Evolutionary conservation across 2,797 vertebrate species (phyloP), one percentile per base, ranked within the genome.

Genomic region (Tapirus indicus): DNA sequence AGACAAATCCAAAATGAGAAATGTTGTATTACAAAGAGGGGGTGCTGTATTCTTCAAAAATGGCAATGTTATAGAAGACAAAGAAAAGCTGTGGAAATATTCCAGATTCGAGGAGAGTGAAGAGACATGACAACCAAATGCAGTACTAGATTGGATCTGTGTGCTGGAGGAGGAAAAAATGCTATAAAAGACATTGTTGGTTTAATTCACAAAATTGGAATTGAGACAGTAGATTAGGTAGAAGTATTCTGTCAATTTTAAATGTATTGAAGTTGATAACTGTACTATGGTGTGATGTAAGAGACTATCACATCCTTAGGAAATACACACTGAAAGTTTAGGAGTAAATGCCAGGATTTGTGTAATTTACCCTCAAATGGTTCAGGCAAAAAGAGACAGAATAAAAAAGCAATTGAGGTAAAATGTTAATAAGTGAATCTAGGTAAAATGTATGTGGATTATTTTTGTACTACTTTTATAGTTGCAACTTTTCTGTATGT

Each of bases 331-430:
- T 78, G 82, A 72, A 93, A 58, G 16, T 20, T 78, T 88, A 79
- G 17, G 13, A 13, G 7, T 77, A 66, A 95, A 86, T 29, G 32
- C 47, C 17, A 25, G 21, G 17, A 60, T 72, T 78, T 77, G 44
- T 52, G 17, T 66, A 88, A 88, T 25, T 87, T 71, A 78, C 7
- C 56, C 29, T 71, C 16, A 88, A 41, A 58, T 64, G 25, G 4
- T 56, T 87, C 32, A 72, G 82, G 54, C 35, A 87, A 49, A 93
- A 77, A 97, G 23, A 94, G 20, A 54, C 32, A 91, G 8, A 78
- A 83, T 58, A 78, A 35, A 47, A 83, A 66, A 82, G 29, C 56
- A 71, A 85, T 47, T 77, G 56, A 9, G 9, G 1, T n/a, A 64
- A 77, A 87, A 78, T 49, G 25, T 49, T 71, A 62, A 29, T 49